These are phyloP conservation scores for Tiliacea citrago DNA, from an alignment of 2,888 invertebrate species.

Conservation along the genomic window DNA sequence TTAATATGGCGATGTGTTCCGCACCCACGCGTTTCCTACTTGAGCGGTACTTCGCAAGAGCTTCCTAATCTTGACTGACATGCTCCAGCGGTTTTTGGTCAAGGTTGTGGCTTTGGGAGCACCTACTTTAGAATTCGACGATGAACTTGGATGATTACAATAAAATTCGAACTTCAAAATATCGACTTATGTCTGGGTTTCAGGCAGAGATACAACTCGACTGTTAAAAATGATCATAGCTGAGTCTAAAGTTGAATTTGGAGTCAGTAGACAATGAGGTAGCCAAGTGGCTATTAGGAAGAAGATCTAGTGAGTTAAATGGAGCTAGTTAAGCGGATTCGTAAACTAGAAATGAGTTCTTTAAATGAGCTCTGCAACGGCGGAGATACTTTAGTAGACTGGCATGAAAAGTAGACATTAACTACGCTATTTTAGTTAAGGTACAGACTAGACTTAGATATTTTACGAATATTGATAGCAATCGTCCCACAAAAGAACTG, in stretches of 20 bases:
- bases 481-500: not conserved
- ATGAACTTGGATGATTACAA: slow-evolving; percentile 22
- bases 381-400: not conserved
- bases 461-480: not conserved
- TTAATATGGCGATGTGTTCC: slow-evolving; percentile 43
- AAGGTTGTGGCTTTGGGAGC: slow-evolving; percentile 38
- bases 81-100: slow-evolving; percentile 28
- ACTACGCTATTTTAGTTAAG: not conserved
- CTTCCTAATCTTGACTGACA: slow-evolving; percentile 61
- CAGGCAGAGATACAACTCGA: not conserved
- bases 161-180: not conserved
- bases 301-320: not conserved
- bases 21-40: slow-evolving; percentile 52
- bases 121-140: slow-evolving; percentile 17
- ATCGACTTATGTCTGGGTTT: not conserved
- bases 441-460: slow-evolving; percentile 12
- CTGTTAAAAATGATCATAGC: not conserved
- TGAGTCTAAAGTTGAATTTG: not conserved
- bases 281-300: not conserved
- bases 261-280: not conserved
- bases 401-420: not conserved
- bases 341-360: not conserved
- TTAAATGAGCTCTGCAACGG: no score
- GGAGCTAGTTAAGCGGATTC: slow-evolving; percentile 4
- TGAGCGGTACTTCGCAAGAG: slow-evolving; percentile 46